Evolutionary conservation across 2,888 invertebrate genomes (phyloP).

Genomic region (Atrina japonica): DNA sequence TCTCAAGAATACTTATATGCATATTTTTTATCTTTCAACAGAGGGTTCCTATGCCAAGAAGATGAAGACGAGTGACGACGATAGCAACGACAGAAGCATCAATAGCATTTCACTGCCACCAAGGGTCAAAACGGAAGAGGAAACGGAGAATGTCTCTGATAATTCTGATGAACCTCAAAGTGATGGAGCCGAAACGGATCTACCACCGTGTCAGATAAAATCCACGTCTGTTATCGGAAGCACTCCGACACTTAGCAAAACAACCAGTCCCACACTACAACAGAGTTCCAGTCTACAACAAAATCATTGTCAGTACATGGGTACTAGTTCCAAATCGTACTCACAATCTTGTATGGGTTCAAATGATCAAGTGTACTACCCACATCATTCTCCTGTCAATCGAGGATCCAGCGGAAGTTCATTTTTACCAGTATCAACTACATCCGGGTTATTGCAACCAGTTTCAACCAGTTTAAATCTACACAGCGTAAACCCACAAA

Average conservation of each 20-base stretch:
- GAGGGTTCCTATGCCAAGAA: constrained; percentile 52
- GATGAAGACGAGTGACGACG: constrained; percentile 56
- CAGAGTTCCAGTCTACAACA: constrained; percentile 41
- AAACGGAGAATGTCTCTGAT: constrained; percentile 55
- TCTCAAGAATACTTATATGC: background rate
- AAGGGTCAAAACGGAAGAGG: constrained; percentile 55
- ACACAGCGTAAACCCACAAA: constrained; percentile 61
- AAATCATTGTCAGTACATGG: constrained; percentile 68
- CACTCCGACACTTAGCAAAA: constrained; percentile 52
- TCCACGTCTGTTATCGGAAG: constrained; percentile 50
- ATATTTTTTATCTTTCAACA: constrained; percentile 9
- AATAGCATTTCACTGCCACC: background rate
- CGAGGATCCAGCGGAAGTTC: constrained; percentile 57
- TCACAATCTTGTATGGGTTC: constrained; percentile 62
- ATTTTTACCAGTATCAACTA: constrained; percentile 68
- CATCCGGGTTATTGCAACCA: constrained; percentile 62
- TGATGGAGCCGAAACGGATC: constrained; percentile 57
- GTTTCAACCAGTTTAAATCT: constrained; percentile 61
- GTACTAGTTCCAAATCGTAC: constrained; percentile 56
- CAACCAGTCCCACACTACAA: constrained; percentile 54
- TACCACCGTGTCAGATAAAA: constrained; percentile 58
- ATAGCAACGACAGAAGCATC: constrained; percentile 35
- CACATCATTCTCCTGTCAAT: constrained; percentile 70
- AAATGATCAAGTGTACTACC: constrained; percentile 72
- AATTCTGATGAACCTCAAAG: constrained; percentile 52